Evolutionary conservation across 2,888 invertebrate genomes (phyloP).

Genomic region (Tholera decimalis): DNA sequence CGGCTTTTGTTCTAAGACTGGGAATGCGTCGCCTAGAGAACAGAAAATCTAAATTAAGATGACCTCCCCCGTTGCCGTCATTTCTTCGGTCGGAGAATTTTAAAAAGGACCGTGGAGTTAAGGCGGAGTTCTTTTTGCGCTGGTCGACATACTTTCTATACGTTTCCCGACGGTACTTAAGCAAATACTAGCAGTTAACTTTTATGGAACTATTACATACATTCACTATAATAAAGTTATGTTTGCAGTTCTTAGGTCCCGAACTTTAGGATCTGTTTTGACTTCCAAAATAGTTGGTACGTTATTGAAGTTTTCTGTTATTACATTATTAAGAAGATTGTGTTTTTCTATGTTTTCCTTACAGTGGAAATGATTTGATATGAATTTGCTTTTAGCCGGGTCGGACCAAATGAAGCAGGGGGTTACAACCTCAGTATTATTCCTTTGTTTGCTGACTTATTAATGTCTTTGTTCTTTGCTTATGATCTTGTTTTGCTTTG

Average conservation of each 20-base stretch:
- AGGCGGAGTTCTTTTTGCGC: conserved; percentile 66
- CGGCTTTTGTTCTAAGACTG: conserved; percentile 83
- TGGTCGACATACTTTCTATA: conserved; percentile 69
- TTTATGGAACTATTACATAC: conserved; percentile 86
- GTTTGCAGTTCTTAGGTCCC: conserved; percentile 72
- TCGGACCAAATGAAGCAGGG: conserved; percentile 15
- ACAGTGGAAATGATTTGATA: conserved; percentile 33
- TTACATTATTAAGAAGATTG: conserved; percentile 44
- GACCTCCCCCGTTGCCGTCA: conserved; percentile 71
- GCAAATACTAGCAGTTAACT: conserved; percentile 86
- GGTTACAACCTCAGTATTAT: conserved; percentile 15
- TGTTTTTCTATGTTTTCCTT: conserved; percentile 47
- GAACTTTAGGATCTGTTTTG: conserved; percentile 67
- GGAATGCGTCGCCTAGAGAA: conserved; percentile 79
- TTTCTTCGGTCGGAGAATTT: conserved; percentile 62
- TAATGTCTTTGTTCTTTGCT: conserved; percentile 28
- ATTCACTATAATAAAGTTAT: conserved; percentile 83
- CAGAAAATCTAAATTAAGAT: conserved; percentile 78
- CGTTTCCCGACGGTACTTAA: conserved; percentile 78
- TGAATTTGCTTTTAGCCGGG: conserved; percentile 47
- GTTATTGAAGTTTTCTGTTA: conserved; percentile 51
- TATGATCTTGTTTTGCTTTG: conserved; percentile 23
- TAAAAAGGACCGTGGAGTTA: conserved; percentile 55
- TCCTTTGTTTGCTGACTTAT: conserved; percentile 28
- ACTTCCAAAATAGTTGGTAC: conserved; percentile 58